Evolutionary conservation across 2,888 invertebrate genomes (phyloP), one percentile per base, ranked within the genome.

Genomic region (Horisme vitalbata): DNA sequence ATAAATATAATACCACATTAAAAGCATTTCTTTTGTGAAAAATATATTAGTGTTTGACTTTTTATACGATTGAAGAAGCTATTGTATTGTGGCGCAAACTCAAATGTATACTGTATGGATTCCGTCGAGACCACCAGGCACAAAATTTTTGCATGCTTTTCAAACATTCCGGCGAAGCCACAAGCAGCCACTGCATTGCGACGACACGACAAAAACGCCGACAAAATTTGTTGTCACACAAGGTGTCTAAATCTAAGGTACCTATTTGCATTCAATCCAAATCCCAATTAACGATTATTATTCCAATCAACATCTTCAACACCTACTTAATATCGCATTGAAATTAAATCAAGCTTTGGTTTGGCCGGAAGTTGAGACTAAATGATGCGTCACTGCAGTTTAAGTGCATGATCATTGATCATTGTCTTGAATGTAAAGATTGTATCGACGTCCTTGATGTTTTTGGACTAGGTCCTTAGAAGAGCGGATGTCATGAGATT

Each of bases 201-300:
- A n/a, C n/a, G n/a, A n/a, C n/a, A n/a, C n/a, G n/a, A n/a, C n/a
- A n/a, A n/a, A n/a, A n/a, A n/a, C n/a, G n/a, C n/a, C n/a, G n/a
- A n/a, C n/a, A n/a, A n/a, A n/a, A n/a, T n/a, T n/a, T n/a, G n/a
- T n/a, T n/a, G n/a, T n/a, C n/a, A n/a, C n/a, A n/a, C n/a, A n/a
- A n/a, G n/a, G n/a, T n/a, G n/a, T n/a, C n/a, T n/a, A n/a, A n/a
- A 35, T 14, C 0, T 23, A 23, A 7, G 7, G 3, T 23, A 7
- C 23, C n/a, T 18, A 41, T 35, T 35, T 15, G 30, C 30, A 35
- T 43, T 28, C 34, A 35, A 35, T n/a, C 23, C 14, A 35, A 28
- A 20, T 20, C 21, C 23, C 30, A 43, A 43, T 43, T 15, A 35
- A 14, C 14, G 20, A 27, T 8, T 6, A 28, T 41, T 43, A 27